Evolutionary conservation across 1,140 invertebrate species (phyloP).

Genomic region (Panonychus citri): DNA sequence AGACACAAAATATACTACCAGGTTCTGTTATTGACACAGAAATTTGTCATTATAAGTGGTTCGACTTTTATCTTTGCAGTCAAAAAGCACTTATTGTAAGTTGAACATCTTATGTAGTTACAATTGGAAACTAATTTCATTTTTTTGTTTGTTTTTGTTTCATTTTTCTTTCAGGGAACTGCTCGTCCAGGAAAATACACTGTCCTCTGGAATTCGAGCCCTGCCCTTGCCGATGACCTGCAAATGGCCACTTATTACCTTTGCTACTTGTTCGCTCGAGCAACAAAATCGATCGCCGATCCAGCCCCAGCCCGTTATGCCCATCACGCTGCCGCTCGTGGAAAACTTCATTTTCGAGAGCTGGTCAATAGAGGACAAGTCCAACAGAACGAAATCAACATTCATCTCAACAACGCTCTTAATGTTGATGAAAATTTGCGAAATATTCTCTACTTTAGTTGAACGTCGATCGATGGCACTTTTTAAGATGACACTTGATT

Average conservation of each 20-base stretch:
- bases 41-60: conserved; percentile 50
- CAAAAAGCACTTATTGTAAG: conserved; percentile 12
- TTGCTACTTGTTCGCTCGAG: conserved; percentile 13
- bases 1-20: conserved; percentile 40
- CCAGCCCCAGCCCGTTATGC: conserved; percentile 18
- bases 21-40: conserved; percentile 56
- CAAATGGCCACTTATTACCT: conserved; percentile 16
- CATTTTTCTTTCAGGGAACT: conserved; percentile 19
- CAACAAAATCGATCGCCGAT: conserved; percentile 14
- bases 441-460: no score
- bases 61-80: conserved; percentile 59
- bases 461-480: no score
- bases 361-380: neutral
- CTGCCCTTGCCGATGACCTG: conserved; percentile 12
- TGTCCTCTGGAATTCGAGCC: conserved; percentile 14
- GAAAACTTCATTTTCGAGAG: conserved; percentile 12
- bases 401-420: no score
- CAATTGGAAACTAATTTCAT: no score
- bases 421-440: no score
- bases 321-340: conserved; percentile 60
- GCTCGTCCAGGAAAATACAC: conserved; percentile 14
- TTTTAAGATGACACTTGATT: no score
- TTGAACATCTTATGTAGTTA: neutral
- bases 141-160: no score
- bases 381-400: no score